Percentiles rank a stretch among this genome's conserved stretches.
These are phyloP conservation scores for Elymnias hypermnestra DNA, from an alignment of 1,140 invertebrate genomes.

Conservation along the genomic window DNA sequence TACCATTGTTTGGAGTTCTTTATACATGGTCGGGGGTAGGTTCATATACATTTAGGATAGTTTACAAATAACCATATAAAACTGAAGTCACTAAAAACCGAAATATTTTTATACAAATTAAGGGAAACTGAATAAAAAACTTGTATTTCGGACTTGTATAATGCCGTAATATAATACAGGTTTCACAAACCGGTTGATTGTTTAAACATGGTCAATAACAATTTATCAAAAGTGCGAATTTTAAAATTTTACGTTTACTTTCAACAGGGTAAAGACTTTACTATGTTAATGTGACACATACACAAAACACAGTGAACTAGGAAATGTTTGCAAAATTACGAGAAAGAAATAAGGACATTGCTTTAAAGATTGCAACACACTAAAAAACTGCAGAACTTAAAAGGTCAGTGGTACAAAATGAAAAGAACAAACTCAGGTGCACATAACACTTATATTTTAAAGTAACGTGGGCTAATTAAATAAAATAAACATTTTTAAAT, in stretches of 20 bases:
- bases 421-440: conserved; percentile 48
- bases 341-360: not conserved
- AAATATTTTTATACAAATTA: too few species aligned
- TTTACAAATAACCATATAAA: too few species aligned
- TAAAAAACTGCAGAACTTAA: not conserved
- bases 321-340: not conserved
- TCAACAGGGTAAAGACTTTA: too few species aligned
- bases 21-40: too few species aligned
- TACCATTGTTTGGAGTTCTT: too few species aligned
- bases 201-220: not conserved
- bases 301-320: not conserved
- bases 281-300: too few species aligned
- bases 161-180: not conserved
- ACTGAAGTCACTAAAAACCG: not conserved
- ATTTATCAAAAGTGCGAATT: too few species aligned
- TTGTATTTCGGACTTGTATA: too few species aligned
- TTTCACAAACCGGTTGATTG: not conserved
- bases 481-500: conserved; percentile 73
- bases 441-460: conserved; percentile 73
- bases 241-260: too few species aligned
- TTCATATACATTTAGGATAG: too few species aligned
- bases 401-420: conserved; percentile 16
- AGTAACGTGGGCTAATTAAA: conserved; percentile 60
- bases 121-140: too few species aligned
- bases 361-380: not conserved